Percentiles rank a stretch among this genome's conserved stretches.
These are phyloP conservation scores for Athalia cordata DNA, from an alignment of 2,888 invertebrate species.

Conservation along the genomic window DNA sequence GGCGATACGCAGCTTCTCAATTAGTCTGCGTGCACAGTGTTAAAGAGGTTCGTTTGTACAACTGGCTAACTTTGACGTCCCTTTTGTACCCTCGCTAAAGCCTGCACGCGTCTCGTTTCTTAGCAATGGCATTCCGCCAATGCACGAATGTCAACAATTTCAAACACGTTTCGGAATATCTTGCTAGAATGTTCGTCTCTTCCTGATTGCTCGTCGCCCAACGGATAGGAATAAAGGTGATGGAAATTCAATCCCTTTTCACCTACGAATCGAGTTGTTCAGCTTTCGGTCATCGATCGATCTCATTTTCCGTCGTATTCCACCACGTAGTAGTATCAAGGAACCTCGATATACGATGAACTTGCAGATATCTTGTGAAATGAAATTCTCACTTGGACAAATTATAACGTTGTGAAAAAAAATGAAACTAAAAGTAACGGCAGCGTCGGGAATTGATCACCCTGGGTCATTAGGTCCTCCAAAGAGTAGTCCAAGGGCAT, in stretches of 20 bases:
- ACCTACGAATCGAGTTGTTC: not conserved
- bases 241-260: not conserved
- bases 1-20: conserved; percentile 3
- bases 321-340: too few relatives aligned
- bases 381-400: too few relatives aligned
- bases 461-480: conserved; percentile 3
- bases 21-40: not conserved
- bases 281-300: too few relatives aligned
- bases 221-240: not conserved
- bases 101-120: conserved; percentile 14
- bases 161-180: conserved; percentile 40
- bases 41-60: not conserved
- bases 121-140: conserved; percentile 35
- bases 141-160: conserved; percentile 39
- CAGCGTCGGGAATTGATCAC: conserved; percentile 21
- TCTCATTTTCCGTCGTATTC: too few relatives aligned
- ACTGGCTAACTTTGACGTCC: not conserved
- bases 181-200: not conserved
- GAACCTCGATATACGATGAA: too few relatives aligned
- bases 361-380: too few relatives aligned
- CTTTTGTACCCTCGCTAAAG: not conserved
- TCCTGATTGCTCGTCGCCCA: conserved; percentile 17
- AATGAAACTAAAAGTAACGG: not conserved
- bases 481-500: conserved; percentile 28
- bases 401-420: not conserved